phyloP scores from a whole-genome alignment of 2,797 vertebrate species.

The Varecia variegata region DNA sequence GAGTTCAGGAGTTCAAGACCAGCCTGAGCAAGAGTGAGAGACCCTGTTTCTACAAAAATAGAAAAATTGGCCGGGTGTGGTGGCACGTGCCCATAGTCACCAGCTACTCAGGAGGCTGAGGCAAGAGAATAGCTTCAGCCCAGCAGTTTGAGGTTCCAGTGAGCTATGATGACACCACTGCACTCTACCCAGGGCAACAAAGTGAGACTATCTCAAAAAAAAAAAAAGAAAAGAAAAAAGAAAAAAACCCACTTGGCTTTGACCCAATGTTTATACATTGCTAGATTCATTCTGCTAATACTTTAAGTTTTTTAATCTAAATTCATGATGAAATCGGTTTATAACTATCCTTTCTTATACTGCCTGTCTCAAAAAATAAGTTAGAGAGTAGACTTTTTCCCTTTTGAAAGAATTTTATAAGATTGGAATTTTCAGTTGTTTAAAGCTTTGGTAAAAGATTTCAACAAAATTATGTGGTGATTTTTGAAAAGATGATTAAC shows the following conservation, averaged over 20 bases:
- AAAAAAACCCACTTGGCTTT: not conserved
- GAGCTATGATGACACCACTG: too few species aligned
- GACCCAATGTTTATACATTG: not conserved
- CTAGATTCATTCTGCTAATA: not conserved
- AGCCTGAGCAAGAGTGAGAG: too few species aligned
- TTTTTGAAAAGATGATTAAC: not conserved
- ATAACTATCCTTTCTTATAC: not conserved
- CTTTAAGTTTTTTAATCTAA: conserved; percentile 34
- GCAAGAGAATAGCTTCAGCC: too few species aligned
- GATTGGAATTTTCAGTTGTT: not conserved
- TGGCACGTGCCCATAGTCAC: too few species aligned
- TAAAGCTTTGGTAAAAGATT: not conserved
- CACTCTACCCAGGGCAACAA: too few species aligned
- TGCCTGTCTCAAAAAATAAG: not conserved
- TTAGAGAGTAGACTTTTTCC: not conserved
- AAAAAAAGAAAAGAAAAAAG: not conserved
- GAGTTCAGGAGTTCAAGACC: too few species aligned
- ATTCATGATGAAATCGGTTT: not conserved
- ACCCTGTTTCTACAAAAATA: too few species aligned
- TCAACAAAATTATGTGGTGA: not conserved
- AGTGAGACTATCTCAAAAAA: too few species aligned
- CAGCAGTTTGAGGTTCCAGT: too few species aligned
- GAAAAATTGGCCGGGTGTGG: too few species aligned
- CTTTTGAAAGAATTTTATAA: not conserved
- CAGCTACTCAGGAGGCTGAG: too few species aligned